Evolutionary conservation across 1,140 invertebrate genomes (phyloP), one percentile per base, ranked within the genome.

Genomic region (Zaprionus ghesquierei): DNA sequence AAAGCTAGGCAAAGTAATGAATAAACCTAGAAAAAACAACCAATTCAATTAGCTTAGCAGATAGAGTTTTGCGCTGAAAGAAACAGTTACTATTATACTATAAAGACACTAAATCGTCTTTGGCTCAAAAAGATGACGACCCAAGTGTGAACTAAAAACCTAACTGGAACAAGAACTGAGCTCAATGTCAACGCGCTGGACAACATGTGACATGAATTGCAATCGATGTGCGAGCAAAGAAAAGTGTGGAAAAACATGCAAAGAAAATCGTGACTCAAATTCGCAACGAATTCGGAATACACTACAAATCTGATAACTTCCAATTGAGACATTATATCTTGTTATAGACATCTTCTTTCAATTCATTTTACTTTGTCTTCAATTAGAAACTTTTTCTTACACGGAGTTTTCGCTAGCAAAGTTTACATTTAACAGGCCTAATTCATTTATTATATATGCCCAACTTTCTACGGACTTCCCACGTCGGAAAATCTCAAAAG

Each of bases 131-230:
- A 41, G n/a, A 1, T 15, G 35, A 15, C 35, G n/a, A 41, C 0
- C 5, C n/a, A 38, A 15, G 31, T 38, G 5, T 15, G 35, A 15
- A 15, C n/a, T 41, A 41, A 15, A 41, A 38, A 38, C 35, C n/a
- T 8, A 27, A 25, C 0, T 12, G 31, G 20, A 20, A 27, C 51
- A 10, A 10, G 18, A 23, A 35, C 1, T 5, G 18, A 33, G 18
- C 41, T 46, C 41, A 46, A 46, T 46, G 49, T 18, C 9, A 15
- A 33, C 8, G 33, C 6, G 5, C n/a, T 13, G n/a, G 35, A 76
- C 60, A 71, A 51, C 35, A 62, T 31, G 58, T 46, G 22, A 60
- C 66, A 75, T 71, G 71, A 66, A 59, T 75, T 71, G 71, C 70
- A 73, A 74, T 73, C 69, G 66, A 76, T 62, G 71, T 69, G 60